Evolutionary conservation across 1,140 invertebrate species (phyloP), one percentile per base, ranked within the genome.

Genomic region (Phenacoccus solenopsis): DNA sequence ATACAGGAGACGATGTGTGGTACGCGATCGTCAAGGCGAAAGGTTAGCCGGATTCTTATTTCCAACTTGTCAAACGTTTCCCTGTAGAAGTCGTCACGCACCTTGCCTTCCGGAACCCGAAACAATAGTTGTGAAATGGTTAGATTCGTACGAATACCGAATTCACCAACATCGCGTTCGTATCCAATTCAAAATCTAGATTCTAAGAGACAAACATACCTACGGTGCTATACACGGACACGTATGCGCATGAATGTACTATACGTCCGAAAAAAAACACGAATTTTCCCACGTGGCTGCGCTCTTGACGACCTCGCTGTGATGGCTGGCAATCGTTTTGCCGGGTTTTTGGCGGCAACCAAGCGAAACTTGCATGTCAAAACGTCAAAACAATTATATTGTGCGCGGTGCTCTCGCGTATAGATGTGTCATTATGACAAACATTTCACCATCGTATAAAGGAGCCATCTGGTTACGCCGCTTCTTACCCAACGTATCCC

Each of bases 381-480:
- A 64, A 64, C 59, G 59, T 64, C 59, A 64, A 64, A 64, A 64
- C 59, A 64, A 64, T 64, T 64, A 64, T 64, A 25, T 25, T 24
- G 25, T 64, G 22, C 3, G 20, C 12, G 10, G 25, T 27, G 20
- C 59, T 22, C 25, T 27, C 59, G 22, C 59, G 59, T 27, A 49
- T 49, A 9, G 38, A 49, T 49, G 38, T 49, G 38, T 49, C 38
- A 49, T 49, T 49, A 49, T 49, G 38, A 49, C 38, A 49, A 49
- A 49, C 38, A 49, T 49, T 49, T 9, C 38, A 49, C n/a, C n/a
- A n/a, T n/a, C n/a, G n/a, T n/a, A n/a, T n/a, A n/a, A n/a, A n/a
- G n/a, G n/a, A n/a, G n/a, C n/a, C n/a, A n/a, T n/a, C n/a, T n/a
- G n/a, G n/a, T n/a, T n/a, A n/a, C n/a, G n/a, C n/a, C n/a, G n/a